Evolutionary conservation across 2,113 vertebrate genomes (phyloP).

Genomic region (Toxotes chatareus): DNA sequence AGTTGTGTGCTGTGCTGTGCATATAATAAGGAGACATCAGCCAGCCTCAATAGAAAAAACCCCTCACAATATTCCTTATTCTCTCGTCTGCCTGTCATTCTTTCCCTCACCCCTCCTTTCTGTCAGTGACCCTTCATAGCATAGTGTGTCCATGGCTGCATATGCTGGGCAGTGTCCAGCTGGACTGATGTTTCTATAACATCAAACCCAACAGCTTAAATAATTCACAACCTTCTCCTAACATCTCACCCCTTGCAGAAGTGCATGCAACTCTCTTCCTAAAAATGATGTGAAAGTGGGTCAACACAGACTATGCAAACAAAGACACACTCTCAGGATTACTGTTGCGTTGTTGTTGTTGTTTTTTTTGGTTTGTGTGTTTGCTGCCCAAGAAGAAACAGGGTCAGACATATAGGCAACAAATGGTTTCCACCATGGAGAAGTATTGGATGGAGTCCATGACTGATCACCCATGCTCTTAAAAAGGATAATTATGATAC

Average conservation of each 20-base stretch:
- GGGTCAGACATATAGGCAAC: not conserved
- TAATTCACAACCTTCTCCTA: constrained; percentile 31
- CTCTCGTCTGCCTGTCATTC: not conserved
- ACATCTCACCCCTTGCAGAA: not conserved
- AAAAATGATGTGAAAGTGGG: constrained; percentile 37
- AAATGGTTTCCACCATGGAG: constrained; percentile 4
- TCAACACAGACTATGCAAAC: constrained; percentile 29
- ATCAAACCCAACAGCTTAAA: constrained; percentile 26
- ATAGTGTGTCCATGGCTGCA: constrained; percentile 1
- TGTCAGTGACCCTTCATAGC: not conserved
- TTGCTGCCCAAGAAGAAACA: not conserved
- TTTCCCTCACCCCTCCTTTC: not conserved
- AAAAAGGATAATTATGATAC: not conserved
- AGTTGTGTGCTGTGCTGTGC: constrained; percentile 5
- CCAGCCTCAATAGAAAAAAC: not conserved
- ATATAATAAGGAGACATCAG: not conserved
- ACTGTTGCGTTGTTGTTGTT: not conserved
- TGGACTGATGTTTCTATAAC: constrained; percentile 15
- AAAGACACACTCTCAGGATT: not conserved
- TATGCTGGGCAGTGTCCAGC: constrained; percentile 10
- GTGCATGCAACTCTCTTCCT: not conserved
- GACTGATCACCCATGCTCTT: not conserved
- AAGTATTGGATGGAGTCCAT: not conserved
- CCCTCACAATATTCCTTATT: not conserved
- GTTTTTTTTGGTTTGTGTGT: not conserved